These are phyloP conservation scores for Nothobranchius furzeri DNA, from an alignment of 2,113 vertebrate species.

Conservation along the genomic window DNA sequence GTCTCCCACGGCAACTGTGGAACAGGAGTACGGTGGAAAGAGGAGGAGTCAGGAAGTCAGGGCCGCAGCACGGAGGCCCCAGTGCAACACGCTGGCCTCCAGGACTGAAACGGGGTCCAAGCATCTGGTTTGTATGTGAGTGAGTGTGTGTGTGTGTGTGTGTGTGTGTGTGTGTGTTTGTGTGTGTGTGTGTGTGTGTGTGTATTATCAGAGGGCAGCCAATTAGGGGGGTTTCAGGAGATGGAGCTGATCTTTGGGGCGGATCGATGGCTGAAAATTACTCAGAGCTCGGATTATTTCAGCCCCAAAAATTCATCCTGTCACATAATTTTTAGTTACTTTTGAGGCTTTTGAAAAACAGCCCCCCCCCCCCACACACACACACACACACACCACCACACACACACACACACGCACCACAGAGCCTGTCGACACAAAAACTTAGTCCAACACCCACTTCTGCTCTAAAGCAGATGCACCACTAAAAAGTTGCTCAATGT, in stretches of 20 bases:
- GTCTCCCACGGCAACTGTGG: slow-evolving; percentile 85
- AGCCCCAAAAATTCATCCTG: too few relatives aligned
- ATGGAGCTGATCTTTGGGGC: not conserved
- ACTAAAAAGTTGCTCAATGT: too few relatives aligned
- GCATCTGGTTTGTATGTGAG: slow-evolving; percentile 74
- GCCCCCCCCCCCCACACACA: too few relatives aligned
- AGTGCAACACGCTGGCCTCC: slow-evolving; percentile 79
- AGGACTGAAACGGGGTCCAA: slow-evolving; percentile 72
- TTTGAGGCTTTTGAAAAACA: too few relatives aligned
- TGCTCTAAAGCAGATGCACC: too few relatives aligned
- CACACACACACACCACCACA: too few relatives aligned
- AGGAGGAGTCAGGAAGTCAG: slow-evolving; percentile 82
- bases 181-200: slow-evolving; percentile 15
- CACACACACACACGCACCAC: too few relatives aligned
- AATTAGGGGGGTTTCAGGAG: slow-evolving; percentile 21
- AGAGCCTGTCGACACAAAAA: too few relatives aligned
- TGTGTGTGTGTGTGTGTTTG: slow-evolving; percentile 29
- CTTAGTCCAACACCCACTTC: too few relatives aligned
- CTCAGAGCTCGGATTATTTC: too few relatives aligned
- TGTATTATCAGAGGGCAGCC: slow-evolving; percentile 10
- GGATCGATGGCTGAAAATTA: too few relatives aligned
- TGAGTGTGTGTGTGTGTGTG: slow-evolving; percentile 46
- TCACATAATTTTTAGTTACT: too few relatives aligned
- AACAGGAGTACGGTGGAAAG: slow-evolving; percentile 71
- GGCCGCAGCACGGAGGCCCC: slow-evolving; percentile 79